Base-by-base conservation (phyloP, 2,113 vertebrate genomes). In the Dolichotis patagonum region DNA sequence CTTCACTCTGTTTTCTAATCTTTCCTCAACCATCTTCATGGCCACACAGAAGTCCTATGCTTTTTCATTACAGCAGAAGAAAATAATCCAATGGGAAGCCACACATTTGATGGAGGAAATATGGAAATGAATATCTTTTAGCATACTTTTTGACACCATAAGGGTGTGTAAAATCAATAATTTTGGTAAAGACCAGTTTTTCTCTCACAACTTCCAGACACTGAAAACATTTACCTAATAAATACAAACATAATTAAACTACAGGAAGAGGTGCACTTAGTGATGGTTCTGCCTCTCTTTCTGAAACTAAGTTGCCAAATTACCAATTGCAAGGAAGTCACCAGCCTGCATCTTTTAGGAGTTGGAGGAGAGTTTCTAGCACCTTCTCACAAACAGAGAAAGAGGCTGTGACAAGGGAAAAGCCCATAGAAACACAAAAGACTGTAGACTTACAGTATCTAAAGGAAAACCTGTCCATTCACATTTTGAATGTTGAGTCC, bases 201-300 rank as follows among this genome's bases (percentile, higher is more conserved):
- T 20, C 20, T 14, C n/a, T 4, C 24, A 30, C 71, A 71, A 82
- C 43, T 92, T 97, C 49, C 38, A 93, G 30, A 16, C 87, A 84
- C 46, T 83, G 17, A 90, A 95, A 90, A 84, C 24, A 90, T 94
- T 95, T 91, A 52, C 24, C 63, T n/a, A n/a, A 0, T 80, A 56
- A 84, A 86, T 69, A 24, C 81, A 98, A 93, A 90, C 13, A 26
- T 67, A 91, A 93, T 87, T 80, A 73, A 98, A 65, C 60, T 62
- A 43, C 22, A n/a, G 49, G 77, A 94, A 43, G 49, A 81, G 49
- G 38, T 95, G 24, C 58, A 69, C 32, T 91, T 60, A 16, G 26
- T 95, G 49, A 22, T 80, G 46, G 11, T 14, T 91, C 30, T 43
- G 67, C 41, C 90, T 90, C 16, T 69, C 38, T 85, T 46, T 94